Evolutionary conservation across 92 coral and sea anemone species (phyloP).

Genomic region (Phenganax marumi): DNA sequence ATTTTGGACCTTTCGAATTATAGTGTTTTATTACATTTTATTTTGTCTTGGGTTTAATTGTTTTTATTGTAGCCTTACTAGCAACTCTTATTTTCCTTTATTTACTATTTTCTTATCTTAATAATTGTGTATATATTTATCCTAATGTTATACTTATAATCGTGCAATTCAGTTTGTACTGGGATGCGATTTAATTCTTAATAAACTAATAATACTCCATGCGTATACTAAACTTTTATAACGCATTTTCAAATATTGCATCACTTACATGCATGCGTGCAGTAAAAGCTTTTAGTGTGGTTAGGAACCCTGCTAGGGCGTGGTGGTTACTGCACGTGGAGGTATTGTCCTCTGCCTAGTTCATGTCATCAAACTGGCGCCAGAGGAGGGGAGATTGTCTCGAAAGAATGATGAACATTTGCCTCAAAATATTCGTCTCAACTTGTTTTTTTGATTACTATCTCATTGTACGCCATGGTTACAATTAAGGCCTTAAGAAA

Average conservation of each 20-base stretch:
- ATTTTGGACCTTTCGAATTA: too few relatives aligned
- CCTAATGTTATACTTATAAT: too few relatives aligned
- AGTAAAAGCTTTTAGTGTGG: constrained; percentile 11
- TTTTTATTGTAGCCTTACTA: too few relatives aligned
- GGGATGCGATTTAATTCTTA: too few relatives aligned
- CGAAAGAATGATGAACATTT: constrained; percentile 8
- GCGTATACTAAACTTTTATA: too few relatives aligned
- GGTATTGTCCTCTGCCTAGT: constrained; percentile 15
- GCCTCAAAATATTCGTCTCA: background rate
- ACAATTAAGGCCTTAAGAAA: constrained; percentile 13
- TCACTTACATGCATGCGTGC: background rate
- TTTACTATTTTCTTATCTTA: too few relatives aligned
- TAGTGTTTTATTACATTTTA: too few relatives aligned
- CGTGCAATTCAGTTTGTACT: too few relatives aligned
- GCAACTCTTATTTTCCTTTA: too few relatives aligned
- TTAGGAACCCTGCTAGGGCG: background rate
- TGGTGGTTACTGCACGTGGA: constrained; percentile 16
- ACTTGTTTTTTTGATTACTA: constrained; percentile 5
- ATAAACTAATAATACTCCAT: too few relatives aligned
- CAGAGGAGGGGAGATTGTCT: constrained; percentile 31
- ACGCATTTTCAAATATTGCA: background rate
- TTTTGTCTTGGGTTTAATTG: too few relatives aligned
- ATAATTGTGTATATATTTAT: too few relatives aligned
- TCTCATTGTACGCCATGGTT: constrained; percentile 10
- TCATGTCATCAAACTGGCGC: constrained; percentile 15